phyloP scores from a whole-genome alignment of 2,113 vertebrate species.

The Prunella himalayana region DNA sequence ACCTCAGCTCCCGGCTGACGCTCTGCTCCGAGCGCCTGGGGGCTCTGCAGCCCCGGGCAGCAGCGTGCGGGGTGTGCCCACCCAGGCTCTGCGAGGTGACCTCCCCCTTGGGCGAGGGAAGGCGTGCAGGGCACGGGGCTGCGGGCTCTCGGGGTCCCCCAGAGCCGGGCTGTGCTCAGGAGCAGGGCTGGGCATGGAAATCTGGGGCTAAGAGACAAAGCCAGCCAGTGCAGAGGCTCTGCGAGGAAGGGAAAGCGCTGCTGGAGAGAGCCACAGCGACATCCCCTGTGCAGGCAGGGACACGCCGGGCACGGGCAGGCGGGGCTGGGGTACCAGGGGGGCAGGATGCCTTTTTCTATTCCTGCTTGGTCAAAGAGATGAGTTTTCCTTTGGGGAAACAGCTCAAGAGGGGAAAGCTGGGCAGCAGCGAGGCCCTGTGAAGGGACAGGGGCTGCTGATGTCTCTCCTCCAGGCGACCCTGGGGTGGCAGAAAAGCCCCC shows the following conservation, averaged over 20 bases:
- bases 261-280: slow-evolving; percentile 9
- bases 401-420: neutral
- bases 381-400: neutral
- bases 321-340: neutral
- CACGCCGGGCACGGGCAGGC: neutral
- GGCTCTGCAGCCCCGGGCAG: neutral
- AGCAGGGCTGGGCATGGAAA: neutral
- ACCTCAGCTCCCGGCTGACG: neutral
- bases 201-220: neutral
- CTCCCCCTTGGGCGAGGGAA: neutral
- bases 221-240: neutral
- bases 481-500: rapidly evolving
- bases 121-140: neutral
- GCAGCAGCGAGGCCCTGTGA: neutral
- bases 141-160: neutral
- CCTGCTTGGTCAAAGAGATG: neutral
- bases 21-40: neutral
- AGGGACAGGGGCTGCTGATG: neutral
- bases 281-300: neutral
- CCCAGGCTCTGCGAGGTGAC: neutral
- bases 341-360: rapidly evolving
- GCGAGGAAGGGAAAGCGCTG: neutral
- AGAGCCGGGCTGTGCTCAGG: neutral
- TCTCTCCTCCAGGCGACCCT: neutral
- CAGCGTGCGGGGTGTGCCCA: rapidly evolving